A percentile compares a stretch with the other conserved stretches of the same genome.
phyloP scores from a whole-genome alignment of 2,113 vertebrate species.

The Rhagologus leucostigma region DNA sequence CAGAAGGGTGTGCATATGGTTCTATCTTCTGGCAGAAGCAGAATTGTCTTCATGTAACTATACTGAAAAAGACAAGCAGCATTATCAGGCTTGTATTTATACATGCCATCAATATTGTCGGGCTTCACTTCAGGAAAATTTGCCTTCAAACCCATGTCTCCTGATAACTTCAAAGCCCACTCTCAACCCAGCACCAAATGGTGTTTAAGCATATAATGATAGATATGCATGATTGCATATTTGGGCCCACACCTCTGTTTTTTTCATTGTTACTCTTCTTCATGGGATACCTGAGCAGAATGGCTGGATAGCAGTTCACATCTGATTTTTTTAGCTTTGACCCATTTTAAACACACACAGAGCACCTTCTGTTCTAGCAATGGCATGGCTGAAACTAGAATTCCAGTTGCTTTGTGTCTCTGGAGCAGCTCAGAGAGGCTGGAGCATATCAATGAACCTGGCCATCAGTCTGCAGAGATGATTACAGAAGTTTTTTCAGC shows the following conservation, averaged over 20 bases:
- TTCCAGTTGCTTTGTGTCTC: not conserved
- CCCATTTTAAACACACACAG: not conserved
- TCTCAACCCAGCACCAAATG: not conserved
- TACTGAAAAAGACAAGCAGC: not conserved
- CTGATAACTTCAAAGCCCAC: not conserved
- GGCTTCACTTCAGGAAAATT: not conserved
- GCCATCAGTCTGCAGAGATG: not conserved
- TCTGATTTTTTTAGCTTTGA: not conserved
- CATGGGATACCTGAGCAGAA: not conserved
- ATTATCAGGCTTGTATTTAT: not conserved
- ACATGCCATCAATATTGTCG: not conserved
- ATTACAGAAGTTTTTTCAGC: not conserved
- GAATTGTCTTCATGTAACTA: not conserved
- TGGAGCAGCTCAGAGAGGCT: not conserved
- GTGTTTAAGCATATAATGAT: not conserved
- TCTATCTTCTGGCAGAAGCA: not conserved
- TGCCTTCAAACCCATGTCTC: not conserved
- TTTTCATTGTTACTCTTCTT: not conserved
- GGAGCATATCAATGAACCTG: not conserved
- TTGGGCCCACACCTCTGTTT: not conserved
- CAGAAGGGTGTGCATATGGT: not conserved
- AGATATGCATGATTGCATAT: not conserved
- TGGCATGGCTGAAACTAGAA: not conserved
- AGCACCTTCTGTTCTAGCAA: not conserved
- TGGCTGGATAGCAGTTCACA: not conserved